These are phyloP conservation scores for Microcaecilia unicolor DNA, from an alignment of 2,797 vertebrate genomes.

Conservation along the genomic window DNA sequence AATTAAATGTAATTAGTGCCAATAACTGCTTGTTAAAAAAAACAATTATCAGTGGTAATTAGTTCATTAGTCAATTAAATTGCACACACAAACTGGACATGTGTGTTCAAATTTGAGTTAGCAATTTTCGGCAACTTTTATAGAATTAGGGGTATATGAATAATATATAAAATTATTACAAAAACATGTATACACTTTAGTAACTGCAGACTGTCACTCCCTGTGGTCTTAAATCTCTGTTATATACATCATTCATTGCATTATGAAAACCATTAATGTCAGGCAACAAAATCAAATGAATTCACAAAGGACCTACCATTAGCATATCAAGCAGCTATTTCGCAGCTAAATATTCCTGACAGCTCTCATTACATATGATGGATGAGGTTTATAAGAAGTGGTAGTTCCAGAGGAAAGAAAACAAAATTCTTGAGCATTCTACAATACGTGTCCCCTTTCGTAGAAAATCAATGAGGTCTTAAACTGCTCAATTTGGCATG, in stretches of 20 bases:
- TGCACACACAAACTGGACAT: too few relatives aligned
- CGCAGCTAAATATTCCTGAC: constrained; percentile 82
- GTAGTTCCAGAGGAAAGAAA: constrained; percentile 58
- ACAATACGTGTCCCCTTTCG: too few relatives aligned
- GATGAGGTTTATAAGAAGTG: constrained; percentile 80
- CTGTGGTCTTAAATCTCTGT: constrained; percentile 61
- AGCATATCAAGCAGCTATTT: constrained; percentile 83
- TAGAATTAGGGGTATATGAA: too few relatives aligned
- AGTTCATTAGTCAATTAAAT: too few relatives aligned
- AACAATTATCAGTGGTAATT: too few relatives aligned
- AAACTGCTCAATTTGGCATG: too few relatives aligned
- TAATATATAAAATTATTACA: neutral
- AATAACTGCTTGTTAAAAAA: too few relatives aligned
- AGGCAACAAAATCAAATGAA: constrained; percentile 77
- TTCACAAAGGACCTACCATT: constrained; percentile 72
- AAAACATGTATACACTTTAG: constrained; percentile 11
- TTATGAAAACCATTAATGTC: constrained; percentile 89
- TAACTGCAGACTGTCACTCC: constrained; percentile 60
- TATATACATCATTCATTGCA: constrained; percentile 88
- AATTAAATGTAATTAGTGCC: too few relatives aligned
- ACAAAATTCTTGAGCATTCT: constrained; percentile 61
- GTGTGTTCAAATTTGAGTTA: too few relatives aligned
- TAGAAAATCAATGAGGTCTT: too few relatives aligned
- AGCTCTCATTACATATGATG: constrained; percentile 79
- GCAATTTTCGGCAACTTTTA: too few relatives aligned